Evolutionary conservation across 2,797 vertebrate species (phyloP).

Genomic region (Poecilia gillii): DNA sequence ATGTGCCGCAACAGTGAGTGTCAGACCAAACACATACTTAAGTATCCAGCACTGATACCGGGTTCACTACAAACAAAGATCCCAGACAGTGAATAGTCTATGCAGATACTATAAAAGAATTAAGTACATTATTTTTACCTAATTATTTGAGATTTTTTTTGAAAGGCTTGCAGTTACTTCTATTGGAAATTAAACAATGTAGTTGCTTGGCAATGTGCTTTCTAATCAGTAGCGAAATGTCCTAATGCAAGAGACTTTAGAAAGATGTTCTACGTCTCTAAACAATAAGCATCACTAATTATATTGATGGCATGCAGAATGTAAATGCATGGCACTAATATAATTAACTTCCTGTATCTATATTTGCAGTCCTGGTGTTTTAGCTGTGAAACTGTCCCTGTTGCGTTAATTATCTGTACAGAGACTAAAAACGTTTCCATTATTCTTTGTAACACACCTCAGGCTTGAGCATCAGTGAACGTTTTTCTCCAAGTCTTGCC

Average conservation of each 20-base stretch:
- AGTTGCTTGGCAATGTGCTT: background rate
- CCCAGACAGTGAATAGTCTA: background rate
- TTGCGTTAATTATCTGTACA: background rate
- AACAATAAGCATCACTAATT: background rate
- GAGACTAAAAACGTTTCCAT: background rate
- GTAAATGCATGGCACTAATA: background rate
- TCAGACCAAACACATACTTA: background rate
- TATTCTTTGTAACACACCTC: background rate
- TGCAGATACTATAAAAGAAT: background rate
- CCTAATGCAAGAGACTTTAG: background rate
- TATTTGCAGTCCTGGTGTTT: background rate
- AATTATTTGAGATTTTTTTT: background rate
- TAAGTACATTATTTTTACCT: background rate
- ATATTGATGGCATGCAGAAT: background rate
- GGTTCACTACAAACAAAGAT: background rate
- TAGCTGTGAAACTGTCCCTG: background rate
- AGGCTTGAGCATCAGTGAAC: background rate
- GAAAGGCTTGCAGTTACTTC: background rate
- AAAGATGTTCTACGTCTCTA: background rate
- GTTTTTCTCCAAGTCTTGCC: background rate
- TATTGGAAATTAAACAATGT: background rate
- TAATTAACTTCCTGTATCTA: background rate
- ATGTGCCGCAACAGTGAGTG: background rate
- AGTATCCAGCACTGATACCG: background rate
- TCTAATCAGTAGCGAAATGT: background rate